A percentile compares a stretch with the other conserved stretches of the same genome.
These are phyloP conservation scores for Zingel zingel DNA, from an alignment of 2,113 vertebrate genomes.

Conservation along the genomic window DNA sequence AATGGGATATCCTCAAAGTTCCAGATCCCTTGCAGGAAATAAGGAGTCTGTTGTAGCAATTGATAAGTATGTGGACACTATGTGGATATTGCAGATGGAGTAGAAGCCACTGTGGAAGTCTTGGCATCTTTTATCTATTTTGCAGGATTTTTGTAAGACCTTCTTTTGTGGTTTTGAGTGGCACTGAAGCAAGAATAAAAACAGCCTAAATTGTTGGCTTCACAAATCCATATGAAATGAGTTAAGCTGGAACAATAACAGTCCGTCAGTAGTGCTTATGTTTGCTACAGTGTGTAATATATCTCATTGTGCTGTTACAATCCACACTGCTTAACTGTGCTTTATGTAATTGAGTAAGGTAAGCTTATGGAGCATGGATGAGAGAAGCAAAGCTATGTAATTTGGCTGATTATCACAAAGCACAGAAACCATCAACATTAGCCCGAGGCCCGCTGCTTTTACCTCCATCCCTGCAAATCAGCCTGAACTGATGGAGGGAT, in stretches of 20 bases:
- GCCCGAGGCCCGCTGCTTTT: constrained; percentile 47
- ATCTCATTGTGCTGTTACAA: constrained; percentile 28
- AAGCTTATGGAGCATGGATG: constrained; percentile 32
- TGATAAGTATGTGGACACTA: constrained; percentile 38
- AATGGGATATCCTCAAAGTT: constrained; percentile 69
- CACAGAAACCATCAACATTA: constrained; percentile 28
- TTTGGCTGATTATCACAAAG: constrained; percentile 49
- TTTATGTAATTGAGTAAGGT: constrained; percentile 41
- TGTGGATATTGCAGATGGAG: constrained; percentile 20
- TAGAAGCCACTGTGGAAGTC: not conserved
- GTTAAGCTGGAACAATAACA: constrained; percentile 50
- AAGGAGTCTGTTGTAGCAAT: constrained; percentile 34
- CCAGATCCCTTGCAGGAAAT: constrained; percentile 50
- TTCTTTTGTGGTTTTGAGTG: constrained; percentile 7
- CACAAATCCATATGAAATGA: constrained; percentile 49
- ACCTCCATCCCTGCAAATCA: constrained; percentile 66
- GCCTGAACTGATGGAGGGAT: constrained; percentile 61
- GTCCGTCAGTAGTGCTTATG: constrained; percentile 38
- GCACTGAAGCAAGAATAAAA: constrained; percentile 20
- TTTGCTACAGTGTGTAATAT: constrained; percentile 36
- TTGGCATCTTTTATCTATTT: not conserved
- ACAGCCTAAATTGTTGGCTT: constrained; percentile 1
- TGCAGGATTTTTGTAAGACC: constrained; percentile 11
- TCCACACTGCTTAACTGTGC: constrained; percentile 16
- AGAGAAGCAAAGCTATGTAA: constrained; percentile 45